Evolutionary conservation across 2,797 vertebrate species (phyloP).

Genomic region (Scomberomorus guttatus): DNA sequence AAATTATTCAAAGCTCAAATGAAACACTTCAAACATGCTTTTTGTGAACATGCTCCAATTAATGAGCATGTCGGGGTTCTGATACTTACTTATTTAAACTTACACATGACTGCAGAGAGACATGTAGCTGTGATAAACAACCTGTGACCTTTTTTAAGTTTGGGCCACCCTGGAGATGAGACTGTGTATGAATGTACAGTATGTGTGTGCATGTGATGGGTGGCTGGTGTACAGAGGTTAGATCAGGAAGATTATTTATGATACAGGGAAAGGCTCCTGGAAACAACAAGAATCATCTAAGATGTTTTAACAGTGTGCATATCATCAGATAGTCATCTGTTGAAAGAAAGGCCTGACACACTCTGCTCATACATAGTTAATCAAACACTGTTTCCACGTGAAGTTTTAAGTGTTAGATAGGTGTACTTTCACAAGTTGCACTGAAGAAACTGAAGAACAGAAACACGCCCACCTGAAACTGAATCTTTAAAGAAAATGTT

Average conservation of each 20-base stretch:
- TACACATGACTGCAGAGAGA: background rate
- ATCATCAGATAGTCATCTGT: slow-evolving; percentile 40
- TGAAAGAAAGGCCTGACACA: slow-evolving; percentile 39
- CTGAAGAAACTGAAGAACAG: background rate
- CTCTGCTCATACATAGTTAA: background rate
- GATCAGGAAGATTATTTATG: slow-evolving; percentile 34
- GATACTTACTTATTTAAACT: background rate
- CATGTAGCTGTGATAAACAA: slow-evolving; percentile 19
- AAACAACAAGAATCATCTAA: slow-evolving; percentile 52
- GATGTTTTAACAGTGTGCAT: slow-evolving; percentile 45
- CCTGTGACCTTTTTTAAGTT: slow-evolving; percentile 18
- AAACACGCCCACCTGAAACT: background rate
- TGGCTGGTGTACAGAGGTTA: slow-evolving; percentile 20
- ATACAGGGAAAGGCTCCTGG: slow-evolving; percentile 23
- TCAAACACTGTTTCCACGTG: background rate
- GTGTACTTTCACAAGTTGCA: background rate
- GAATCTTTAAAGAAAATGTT: background rate
- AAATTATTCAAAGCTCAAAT: background rate
- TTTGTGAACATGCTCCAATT: background rate
- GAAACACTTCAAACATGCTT: background rate
- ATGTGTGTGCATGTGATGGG: background rate
- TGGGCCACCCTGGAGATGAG: slow-evolving; percentile 6
- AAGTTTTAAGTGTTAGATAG: background rate
- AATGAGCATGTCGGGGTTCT: background rate
- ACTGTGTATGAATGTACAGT: background rate